These are phyloP conservation scores for Smittia sp. DNA, from an alignment of 2,888 invertebrate genomes.

Conservation along the genomic window DNA sequence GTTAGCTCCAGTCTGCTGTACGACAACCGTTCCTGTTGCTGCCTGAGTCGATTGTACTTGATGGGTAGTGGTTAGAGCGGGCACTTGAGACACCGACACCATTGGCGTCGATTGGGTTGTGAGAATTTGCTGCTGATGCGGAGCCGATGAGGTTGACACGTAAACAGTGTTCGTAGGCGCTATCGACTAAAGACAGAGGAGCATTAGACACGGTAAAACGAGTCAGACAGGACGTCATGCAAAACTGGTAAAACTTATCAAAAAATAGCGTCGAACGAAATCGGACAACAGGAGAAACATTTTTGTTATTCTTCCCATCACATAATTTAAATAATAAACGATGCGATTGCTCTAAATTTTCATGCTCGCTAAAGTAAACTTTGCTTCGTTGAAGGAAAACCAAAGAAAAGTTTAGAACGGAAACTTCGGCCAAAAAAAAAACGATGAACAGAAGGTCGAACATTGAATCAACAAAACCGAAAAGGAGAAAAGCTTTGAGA, in stretches of 20 bases:
- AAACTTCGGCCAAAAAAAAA: background rate
- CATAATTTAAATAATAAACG: background rate
- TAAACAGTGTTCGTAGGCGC: conserved; percentile 20
- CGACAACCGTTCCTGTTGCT: conserved; percentile 46
- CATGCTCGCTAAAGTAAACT: background rate
- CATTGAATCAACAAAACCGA: background rate
- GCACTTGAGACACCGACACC: conserved; percentile 44
- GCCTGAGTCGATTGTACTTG: conserved; percentile 48
- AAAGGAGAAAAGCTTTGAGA: background rate
- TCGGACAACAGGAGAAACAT: conserved; percentile 14
- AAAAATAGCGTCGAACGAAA: background rate
- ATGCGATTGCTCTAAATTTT: background rate
- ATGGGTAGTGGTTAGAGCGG: conserved; percentile 47
- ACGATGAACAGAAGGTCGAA: background rate
- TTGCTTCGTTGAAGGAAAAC: background rate
- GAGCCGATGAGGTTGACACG: conserved; percentile 49
- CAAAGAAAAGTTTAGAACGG: background rate
- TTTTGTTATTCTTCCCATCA: conserved; percentile 3
- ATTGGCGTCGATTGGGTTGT: conserved; percentile 42
- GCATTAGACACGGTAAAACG: too few species aligned
- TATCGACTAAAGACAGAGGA: background rate
- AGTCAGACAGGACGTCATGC: too few species aligned
- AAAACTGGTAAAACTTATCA: background rate
- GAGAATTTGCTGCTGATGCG: conserved; percentile 46
- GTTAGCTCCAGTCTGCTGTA: conserved; percentile 43